Conservation (phyloP, 2,797 vertebrate genomes). For the Octomys mimax region DNA sequence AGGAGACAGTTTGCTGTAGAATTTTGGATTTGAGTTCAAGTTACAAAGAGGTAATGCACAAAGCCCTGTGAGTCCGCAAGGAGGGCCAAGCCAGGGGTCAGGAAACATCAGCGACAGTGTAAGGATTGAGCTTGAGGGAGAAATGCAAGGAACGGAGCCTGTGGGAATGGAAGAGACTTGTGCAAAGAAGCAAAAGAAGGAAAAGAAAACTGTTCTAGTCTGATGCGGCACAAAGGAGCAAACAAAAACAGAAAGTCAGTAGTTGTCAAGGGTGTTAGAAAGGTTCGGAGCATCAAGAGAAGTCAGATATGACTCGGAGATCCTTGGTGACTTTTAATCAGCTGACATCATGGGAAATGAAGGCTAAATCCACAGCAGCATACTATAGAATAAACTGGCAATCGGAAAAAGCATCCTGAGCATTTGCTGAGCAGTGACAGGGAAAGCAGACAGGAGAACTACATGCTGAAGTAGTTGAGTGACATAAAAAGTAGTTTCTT, state of each 20-base stretch:
- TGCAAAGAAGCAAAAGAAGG: neutral
- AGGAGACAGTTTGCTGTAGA: neutral
- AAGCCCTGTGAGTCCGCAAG: neutral
- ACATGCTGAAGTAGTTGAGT: neutral
- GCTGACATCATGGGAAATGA: neutral
- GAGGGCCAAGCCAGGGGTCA: too few species aligned
- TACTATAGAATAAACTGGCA: neutral
- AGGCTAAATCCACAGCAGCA: neutral
- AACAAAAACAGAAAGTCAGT: neutral
- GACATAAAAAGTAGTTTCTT: neutral
- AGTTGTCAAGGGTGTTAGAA: neutral
- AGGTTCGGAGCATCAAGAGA: neutral
- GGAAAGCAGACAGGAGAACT: neutral
- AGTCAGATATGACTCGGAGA: neutral
- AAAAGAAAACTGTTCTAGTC: neutral
- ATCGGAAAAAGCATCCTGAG: neutral
- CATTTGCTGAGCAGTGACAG: neutral
- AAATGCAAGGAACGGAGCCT: neutral
- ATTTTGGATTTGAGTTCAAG: neutral
- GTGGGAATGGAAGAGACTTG: neutral
- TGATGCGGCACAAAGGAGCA: neutral
- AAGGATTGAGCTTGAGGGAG: neutral
- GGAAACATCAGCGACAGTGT: neutral
- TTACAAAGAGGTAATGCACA: neutral
- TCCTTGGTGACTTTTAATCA: conserved; percentile 24